These are phyloP conservation scores for Gastracanthus pulcherrimus DNA, from an alignment of 2,888 invertebrate species.

Conservation along the genomic window DNA sequence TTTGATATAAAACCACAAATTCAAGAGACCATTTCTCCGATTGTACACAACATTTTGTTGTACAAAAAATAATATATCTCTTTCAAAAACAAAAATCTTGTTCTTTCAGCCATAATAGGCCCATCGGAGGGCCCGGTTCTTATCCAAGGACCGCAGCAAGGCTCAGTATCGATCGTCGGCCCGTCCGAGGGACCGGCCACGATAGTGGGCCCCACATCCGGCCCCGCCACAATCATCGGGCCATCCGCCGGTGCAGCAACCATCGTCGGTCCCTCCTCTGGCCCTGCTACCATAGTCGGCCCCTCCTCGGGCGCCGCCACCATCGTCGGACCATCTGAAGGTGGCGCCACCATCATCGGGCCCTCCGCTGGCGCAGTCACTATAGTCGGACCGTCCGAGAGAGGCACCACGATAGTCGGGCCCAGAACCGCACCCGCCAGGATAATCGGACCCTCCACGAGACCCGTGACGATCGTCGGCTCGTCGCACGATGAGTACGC, in stretches of 20 bases:
- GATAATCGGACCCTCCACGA: constrained; percentile 47
- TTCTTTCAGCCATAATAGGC: constrained; percentile 33
- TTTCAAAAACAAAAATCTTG: too few species aligned
- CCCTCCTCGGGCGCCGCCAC: constrained; percentile 69
- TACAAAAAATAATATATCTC: too few species aligned
- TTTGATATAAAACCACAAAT: too few species aligned
- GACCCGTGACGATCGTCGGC: constrained; percentile 41
- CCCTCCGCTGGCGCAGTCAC: constrained; percentile 68
- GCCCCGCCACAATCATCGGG: constrained; percentile 58
- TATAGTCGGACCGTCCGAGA: constrained; percentile 58
- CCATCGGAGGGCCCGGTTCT: constrained; percentile 44
- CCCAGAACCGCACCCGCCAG: constrained; percentile 46
- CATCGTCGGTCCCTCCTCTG: constrained; percentile 45
- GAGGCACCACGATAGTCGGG: constrained; percentile 59
- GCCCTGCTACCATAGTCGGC: constrained; percentile 68
- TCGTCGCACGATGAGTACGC: constrained; percentile 26
- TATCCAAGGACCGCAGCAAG: constrained; percentile 56
- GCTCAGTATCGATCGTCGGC: constrained; percentile 55
- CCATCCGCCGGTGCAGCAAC: constrained; percentile 46
- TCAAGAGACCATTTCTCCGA: too few species aligned
- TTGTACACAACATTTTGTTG: neutral
- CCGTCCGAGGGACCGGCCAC: constrained; percentile 62
- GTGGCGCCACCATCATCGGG: constrained; percentile 71
- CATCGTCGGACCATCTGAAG: constrained; percentile 70
- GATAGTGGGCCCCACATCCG: constrained; percentile 60